Base-by-base conservation (phyloP, 2,797 vertebrate genomes). In the Cyclura pinguis region DNA sequence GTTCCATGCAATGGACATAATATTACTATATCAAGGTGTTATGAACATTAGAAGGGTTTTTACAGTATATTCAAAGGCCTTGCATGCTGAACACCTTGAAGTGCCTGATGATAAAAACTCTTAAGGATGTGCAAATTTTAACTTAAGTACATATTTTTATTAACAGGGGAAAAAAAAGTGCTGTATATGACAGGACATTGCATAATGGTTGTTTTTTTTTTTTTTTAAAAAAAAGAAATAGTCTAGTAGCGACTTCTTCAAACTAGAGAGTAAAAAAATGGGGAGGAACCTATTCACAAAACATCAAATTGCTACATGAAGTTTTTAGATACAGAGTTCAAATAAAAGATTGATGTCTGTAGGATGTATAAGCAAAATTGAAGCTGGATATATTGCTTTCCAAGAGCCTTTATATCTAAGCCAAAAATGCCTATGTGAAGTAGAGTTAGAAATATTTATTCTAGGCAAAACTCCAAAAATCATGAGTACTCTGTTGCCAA, bases 391-490 rank as follows among this genome's bases (percentile, higher is more conserved):
- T 95, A 96, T 96, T 94, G 95, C 96, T 96, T 94, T 96, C 90
- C 32, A 77, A 95, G 94, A 0, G 18, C 90, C 92, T 96, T 96
- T 96, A 94, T 95, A 94, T 96, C 93, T 89, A 91, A 95, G 95
- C 96, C 96, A 96, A 96, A 94, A 95, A 96, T 96, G 95, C 95
- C 95, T 96, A 96, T 94, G 96, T 92, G 94, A 89, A 96, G 87
- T 93, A 95, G 94, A 95, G 86, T 96, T 95, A 95, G 96, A 96
- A 96, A 96, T 96, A 96, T 96, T 96, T 96, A 96, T 96, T 94
- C 81, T 94, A 96, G 96, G 96, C 95, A 95, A 92, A 94, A 94
- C 94, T 96, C 96, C 96, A 96, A 96, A 93, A 92, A 95, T 94
- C 95, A 93, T 83, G 94, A 96, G 95, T 94, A 96, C 94, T 94